Base-by-base conservation (phyloP, 2,113 vertebrate genomes). In the Murina feae region DNA sequence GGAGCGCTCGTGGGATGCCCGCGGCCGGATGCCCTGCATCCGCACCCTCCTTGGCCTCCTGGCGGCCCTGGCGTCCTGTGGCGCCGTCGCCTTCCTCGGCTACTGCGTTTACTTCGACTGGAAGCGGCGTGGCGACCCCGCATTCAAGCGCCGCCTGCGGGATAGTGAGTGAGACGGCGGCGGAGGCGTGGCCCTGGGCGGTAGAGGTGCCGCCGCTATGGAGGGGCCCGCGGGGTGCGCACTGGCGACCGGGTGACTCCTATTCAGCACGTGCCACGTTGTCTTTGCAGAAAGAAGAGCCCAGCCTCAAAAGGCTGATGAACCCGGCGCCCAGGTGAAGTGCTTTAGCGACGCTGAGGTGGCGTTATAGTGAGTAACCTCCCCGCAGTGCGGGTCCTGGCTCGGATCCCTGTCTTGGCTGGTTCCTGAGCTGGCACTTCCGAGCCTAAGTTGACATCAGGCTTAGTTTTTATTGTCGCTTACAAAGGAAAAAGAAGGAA, bases 61-160 rank as follows among this genome's bases (percentile, higher is more conserved):
- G 72, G 82, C 76, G 16, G 68, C 75, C 35, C n/a, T 95, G 86
- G 94, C 83, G 13, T 92, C 68, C 65, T 55, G 96, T 0, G 94
- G 95, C n/a, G 95, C 94, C 2, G 68, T 96, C 20, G 95, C 74
- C 86, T 80, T 97, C 68, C 55, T 98, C 0, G 90, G 86, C 78
- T 97, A 97, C 82, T 97, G 96, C 13, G 9, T 97, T 30, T 97
- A 97, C 86, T 95, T 97, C 51, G 97, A 98, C 95, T 47, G 91
- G 49, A 97, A 90, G 65, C 96, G 96, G 49, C 96, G 96, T 0
- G 39, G 65, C 10, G 93, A 87, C 28, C 95, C 96, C 2, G 89
- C 39, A 30, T 96, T 97, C 94, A 86, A 42, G 79, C 89, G 92
- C 47, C 87, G 89, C 53, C 96, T 96, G 84, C 82, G 97, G 75